Percentiles rank a stretch among this genome's conserved stretches.
phyloP scores from a whole-genome alignment of 2,888 invertebrate species.

The Pristionchus fissidentatus region DNA sequence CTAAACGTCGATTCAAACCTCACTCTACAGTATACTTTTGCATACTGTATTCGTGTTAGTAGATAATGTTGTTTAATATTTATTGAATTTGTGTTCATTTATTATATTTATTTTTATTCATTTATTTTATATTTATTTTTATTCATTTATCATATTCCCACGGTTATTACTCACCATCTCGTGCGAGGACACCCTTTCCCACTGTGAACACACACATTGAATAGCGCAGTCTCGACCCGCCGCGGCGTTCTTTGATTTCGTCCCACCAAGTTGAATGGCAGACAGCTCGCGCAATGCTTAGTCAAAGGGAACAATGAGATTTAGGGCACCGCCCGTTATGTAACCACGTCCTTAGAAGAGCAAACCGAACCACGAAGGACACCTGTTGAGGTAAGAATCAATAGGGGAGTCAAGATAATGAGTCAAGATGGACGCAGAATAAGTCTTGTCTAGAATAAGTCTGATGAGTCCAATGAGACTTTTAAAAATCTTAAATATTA shows the following conservation, averaged over 20 bases:
- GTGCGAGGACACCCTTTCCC: slow-evolving; percentile 5
- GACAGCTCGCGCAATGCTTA: slow-evolving; percentile 38
- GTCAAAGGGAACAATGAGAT: slow-evolving; percentile 41
- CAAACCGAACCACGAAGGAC: slow-evolving; percentile 1
- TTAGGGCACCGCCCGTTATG: not conserved
- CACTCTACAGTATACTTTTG: too few species aligned
- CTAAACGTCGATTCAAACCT: not conserved
- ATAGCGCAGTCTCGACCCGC: slow-evolving; percentile 31
- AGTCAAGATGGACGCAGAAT: not conserved
- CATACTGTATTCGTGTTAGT: not conserved
- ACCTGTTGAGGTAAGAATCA: not conserved
- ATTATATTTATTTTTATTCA: not conserved
- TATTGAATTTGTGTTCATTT: not conserved
- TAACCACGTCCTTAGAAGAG: slow-evolving; percentile 7
- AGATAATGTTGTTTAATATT: not conserved
- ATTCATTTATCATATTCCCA: not conserved
- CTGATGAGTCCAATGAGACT: too few species aligned
- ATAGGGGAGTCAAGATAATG: too few species aligned
- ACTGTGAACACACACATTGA: slow-evolving; percentile 16
- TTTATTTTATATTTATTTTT: not conserved
- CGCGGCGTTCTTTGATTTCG: not conserved
- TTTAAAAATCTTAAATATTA: too few species aligned
- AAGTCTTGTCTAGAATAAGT: not conserved
- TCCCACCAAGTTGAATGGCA: slow-evolving; percentile 4
- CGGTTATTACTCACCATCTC: not conserved